A percentile compares a stretch with the other conserved stretches of the same genome.
Conservation (phyloP, 2,113 vertebrate species). For the Bubo bubo region DNA sequence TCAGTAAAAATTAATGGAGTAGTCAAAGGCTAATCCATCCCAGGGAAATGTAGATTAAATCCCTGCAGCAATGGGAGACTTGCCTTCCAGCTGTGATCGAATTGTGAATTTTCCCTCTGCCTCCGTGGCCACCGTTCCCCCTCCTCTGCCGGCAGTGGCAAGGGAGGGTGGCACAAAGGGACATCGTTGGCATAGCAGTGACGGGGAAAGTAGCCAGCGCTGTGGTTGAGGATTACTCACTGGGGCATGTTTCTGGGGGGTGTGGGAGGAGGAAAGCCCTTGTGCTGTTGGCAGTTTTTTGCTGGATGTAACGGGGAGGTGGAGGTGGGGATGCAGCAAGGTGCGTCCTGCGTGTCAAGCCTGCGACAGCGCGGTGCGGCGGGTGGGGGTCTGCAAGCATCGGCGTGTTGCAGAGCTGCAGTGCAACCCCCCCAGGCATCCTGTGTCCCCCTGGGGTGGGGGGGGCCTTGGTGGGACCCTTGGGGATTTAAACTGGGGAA, state of each 20-base stretch:
- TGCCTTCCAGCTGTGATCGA: background rate
- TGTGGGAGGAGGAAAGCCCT: background rate
- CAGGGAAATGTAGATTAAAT: background rate
- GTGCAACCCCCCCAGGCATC: too few species aligned
- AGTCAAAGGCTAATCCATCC: background rate
- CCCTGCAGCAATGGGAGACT: background rate
- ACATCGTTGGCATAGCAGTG: fast-evolving
- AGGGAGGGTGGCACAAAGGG: background rate
- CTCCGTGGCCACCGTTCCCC: fast-evolving
- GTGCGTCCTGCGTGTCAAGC: background rate
- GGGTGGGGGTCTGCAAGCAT: background rate
- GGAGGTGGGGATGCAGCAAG: background rate
- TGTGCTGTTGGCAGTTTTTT: background rate
- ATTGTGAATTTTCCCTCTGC: background rate
- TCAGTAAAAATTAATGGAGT: background rate
- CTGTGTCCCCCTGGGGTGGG: background rate
- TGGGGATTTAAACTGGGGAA: background rate
- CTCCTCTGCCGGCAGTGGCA: fast-evolving
- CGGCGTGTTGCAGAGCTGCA: background rate
- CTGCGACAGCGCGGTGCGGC: background rate
- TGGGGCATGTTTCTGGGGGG: too few species aligned
- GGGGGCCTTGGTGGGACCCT: background rate
- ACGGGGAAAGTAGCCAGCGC: background rate
- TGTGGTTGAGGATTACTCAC: background rate
- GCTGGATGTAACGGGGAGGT: fast-evolving